Conservation (phyloP, 2,113 vertebrate genomes). For the Myiagra hebetior region DNA sequence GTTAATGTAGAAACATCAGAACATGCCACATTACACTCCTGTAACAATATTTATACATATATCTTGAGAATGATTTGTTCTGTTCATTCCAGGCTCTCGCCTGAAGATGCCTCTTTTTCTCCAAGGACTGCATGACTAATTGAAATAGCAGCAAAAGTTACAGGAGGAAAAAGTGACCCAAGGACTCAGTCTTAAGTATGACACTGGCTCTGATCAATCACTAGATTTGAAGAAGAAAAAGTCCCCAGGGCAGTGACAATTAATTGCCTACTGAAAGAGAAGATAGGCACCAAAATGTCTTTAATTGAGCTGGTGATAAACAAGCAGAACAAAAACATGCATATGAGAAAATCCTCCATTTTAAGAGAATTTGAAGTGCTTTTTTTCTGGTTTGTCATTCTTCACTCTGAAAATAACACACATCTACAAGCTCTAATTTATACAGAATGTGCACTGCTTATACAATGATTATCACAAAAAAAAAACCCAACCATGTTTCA, state of each 20-base stretch:
- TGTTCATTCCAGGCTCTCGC: background rate
- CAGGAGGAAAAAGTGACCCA: background rate
- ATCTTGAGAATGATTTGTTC: background rate
- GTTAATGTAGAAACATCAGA: background rate
- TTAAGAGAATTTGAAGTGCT: background rate
- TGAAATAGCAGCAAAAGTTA: background rate
- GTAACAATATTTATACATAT: background rate
- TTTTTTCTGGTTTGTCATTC: background rate
- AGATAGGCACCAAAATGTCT: background rate
- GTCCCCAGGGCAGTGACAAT: background rate
- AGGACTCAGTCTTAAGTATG: background rate
- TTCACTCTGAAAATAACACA: background rate
- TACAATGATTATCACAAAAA: background rate
- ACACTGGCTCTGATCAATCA: background rate
- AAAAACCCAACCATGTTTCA: background rate
- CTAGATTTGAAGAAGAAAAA: background rate
- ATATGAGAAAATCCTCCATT: background rate
- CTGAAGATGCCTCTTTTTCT: background rate
- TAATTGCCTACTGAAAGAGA: background rate
- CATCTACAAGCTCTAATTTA: background rate
- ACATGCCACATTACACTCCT: background rate
- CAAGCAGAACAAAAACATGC: background rate
- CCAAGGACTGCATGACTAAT: background rate
- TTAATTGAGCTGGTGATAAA: background rate
- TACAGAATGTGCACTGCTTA: background rate